Evolutionary conservation across 2,113 vertebrate genomes (phyloP).

Genomic region (Ammodytes marinus): DNA sequence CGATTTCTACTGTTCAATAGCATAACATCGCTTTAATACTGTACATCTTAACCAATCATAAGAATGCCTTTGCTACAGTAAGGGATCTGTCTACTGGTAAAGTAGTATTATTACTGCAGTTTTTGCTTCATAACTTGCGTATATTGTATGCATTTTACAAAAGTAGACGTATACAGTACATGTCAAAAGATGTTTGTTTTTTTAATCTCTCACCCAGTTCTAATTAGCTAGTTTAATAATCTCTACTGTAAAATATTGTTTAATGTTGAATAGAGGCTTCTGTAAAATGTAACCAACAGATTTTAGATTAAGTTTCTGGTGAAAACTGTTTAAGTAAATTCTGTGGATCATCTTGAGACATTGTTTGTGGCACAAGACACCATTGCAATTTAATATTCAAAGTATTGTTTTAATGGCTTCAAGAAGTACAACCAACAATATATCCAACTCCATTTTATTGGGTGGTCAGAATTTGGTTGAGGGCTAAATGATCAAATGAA

Average conservation of each 20-base stretch:
- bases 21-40: conserved; percentile 1
- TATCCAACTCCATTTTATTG: neutral
- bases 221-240: neutral
- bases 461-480: neutral
- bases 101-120: neutral
- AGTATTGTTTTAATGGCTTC: neutral
- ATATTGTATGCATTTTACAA: neutral
- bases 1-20: conserved; percentile 14
- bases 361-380: neutral
- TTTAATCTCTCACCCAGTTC: neutral
- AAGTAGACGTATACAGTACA: neutral
- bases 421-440: no score
- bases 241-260: neutral
- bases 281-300: neutral
- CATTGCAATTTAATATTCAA: no score
- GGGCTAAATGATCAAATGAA: neutral
- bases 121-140: neutral
- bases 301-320: neutral
- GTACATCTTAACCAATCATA: neutral
- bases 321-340: neutral
- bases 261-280: neutral
- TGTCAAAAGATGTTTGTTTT: neutral
- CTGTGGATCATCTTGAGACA: neutral
- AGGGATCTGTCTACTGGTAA: neutral
- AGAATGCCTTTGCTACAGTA: neutral